Percentiles rank a stretch among this genome's conserved stretches.
Conservation (phyloP, 1,140 invertebrate species). For the Zaprionus kolodkinae region DNA sequence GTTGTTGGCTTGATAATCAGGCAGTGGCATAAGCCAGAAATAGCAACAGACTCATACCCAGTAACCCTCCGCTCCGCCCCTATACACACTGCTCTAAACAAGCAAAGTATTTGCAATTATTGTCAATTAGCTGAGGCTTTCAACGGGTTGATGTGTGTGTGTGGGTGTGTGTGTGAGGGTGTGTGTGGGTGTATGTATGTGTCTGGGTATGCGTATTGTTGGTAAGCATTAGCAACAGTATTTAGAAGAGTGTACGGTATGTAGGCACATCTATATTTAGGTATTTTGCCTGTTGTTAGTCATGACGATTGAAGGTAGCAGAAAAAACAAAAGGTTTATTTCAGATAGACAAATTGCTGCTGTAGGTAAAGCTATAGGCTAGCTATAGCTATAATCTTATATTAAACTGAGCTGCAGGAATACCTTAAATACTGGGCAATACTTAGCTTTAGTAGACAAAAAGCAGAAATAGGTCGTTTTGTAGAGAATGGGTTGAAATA, state of each 20-base stretch:
- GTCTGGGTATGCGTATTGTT: not conserved
- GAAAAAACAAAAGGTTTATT: not conserved
- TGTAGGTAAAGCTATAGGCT: no score
- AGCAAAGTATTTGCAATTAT: constrained; percentile 65
- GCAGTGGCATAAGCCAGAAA: constrained; percentile 34
- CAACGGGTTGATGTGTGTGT: constrained; percentile 14
- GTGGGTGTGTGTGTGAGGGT: not conserved
- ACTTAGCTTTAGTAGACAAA: no score
- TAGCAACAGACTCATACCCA: constrained; percentile 18
- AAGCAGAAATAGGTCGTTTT: no score
- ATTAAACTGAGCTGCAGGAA: no score
- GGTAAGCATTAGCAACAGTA: not conserved
- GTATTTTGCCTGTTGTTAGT: not conserved
- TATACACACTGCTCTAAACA: not conserved
- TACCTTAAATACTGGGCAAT: no score
- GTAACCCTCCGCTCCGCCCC: constrained; percentile 14
- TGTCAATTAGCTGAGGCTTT: constrained; percentile 66
- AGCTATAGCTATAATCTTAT: no score
- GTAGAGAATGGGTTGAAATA: no score
- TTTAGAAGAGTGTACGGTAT: not conserved
- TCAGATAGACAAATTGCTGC: not conserved
- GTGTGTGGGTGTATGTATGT: not conserved
- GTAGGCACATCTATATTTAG: not conserved
- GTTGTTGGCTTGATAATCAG: constrained; percentile 59
- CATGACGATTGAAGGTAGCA: not conserved